Conservation (phyloP, 2,888 invertebrate species). For the Mythimna impura region DNA sequence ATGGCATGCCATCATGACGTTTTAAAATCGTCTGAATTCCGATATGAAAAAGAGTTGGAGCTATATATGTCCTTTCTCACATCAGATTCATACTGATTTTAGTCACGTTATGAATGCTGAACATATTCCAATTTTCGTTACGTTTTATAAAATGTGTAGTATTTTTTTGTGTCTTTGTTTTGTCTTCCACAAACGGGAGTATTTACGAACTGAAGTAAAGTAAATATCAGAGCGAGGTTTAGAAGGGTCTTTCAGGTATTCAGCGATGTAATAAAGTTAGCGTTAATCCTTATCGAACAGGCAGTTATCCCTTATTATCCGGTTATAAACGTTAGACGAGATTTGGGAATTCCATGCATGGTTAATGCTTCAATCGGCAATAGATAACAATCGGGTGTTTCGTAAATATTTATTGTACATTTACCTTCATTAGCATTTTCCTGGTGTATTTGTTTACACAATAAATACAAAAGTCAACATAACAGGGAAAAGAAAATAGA, state of each 20-base stretch:
- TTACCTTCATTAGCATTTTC: conserved; percentile 34
- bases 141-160: conserved; percentile 33
- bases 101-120: conserved; percentile 44
- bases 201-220: conserved; percentile 30
- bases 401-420: conserved; percentile 31
- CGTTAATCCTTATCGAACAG: conserved; percentile 65
- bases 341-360: conserved; percentile 59
- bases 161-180: conserved; percentile 39
- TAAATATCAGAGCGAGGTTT: conserved; percentile 50
- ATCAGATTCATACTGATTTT: too few relatives aligned
- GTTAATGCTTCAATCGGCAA: conserved; percentile 56
- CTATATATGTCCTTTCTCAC: too few relatives aligned
- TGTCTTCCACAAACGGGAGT: conserved; percentile 37
- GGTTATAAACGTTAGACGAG: conserved; percentile 59
- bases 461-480: neutral
- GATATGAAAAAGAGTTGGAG: too few relatives aligned
- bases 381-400: conserved; percentile 42
- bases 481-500: neutral
- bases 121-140: conserved; percentile 35
- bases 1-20: neutral
- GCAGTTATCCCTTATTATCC: conserved; percentile 64
- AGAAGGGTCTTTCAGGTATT: conserved; percentile 57
- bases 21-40: too few relatives aligned
- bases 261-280: conserved; percentile 61
- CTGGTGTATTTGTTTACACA: conserved; percentile 3